A percentile compares a stretch with the other conserved stretches of the same genome.
phyloP scores from a whole-genome alignment of 2,888 invertebrate species.

The Epirrhoe tristata region DNA sequence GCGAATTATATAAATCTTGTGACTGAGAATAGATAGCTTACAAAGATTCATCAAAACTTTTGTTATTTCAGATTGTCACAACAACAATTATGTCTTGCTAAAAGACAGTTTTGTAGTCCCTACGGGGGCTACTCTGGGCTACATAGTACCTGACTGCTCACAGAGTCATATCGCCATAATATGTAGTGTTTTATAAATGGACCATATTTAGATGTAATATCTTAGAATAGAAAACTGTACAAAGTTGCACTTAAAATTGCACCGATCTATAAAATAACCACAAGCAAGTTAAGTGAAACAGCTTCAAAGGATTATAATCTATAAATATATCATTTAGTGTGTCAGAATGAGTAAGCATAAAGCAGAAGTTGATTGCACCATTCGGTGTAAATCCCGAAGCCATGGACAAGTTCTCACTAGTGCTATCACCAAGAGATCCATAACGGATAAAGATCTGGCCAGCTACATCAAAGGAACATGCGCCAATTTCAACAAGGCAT shows the following conservation, averaged over 20 bases:
- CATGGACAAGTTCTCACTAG: constrained; percentile 87
- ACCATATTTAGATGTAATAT: not conserved
- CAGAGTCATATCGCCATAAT: constrained; percentile 47
- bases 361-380: constrained; percentile 84
- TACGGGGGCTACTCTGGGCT: constrained; percentile 64
- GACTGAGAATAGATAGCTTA: no score
- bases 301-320: not conserved
- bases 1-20: no score
- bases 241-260: not conserved
- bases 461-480: constrained; percentile 86
- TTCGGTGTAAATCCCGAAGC: constrained; percentile 82
- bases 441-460: constrained; percentile 85
- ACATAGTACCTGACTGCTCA: constrained; percentile 57
- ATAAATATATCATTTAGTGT: not conserved
- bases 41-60: constrained; percentile 7
- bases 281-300: not conserved
- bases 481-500: constrained; percentile 85
- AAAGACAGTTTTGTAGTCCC: constrained; percentile 61
- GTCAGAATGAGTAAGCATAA: constrained; percentile 72
- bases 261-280: not conserved
- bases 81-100: constrained; percentile 69
- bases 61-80: constrained; percentile 66
- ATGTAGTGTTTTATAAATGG: constrained; percentile 2
- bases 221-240: not conserved
- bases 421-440: constrained; percentile 87